Evolutionary conservation across 2,888 invertebrate genomes (phyloP), one percentile per base, ranked within the genome.

Genomic region (Trachelus troglodyta): DNA sequence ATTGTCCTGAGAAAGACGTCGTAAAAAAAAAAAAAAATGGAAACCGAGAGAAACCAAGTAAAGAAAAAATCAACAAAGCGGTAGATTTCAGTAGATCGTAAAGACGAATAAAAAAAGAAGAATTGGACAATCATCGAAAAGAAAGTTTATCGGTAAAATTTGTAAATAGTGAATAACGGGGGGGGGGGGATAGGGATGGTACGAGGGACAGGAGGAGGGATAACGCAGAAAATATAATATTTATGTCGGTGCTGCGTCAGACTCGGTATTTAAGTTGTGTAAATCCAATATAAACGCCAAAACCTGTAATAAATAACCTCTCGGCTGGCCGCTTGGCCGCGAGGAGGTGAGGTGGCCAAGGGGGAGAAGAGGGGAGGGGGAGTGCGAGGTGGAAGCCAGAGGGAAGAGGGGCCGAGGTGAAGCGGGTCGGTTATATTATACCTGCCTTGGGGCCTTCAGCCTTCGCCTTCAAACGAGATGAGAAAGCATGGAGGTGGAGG

Each of bases 271-370:
- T 90, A 89, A 90, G 89, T 90, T 90, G 90, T 89, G 90, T 89
- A 90, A 90, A 90, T 89, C 90, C 90, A 90, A 90, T 90, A 90
- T 90, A 90, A 90, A 89, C 88, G 89, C 88, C 89, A 88, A 88
- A 88, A 88, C 88, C 88, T 83, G 88, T 87, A 90, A 90, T 90
- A 90, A 90, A 90, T 90, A 90, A 90, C 87, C 86, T 86, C 88
- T 87, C 83, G 85, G 86, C 84, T 85, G 86, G 86, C 80, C 81
- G 83, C 15, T 40, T 40, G 40, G 40, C 15, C 40, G 40, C 4
- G 6, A 40, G 15, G 40, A 40, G 40, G 40, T 40, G 40, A 40
- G 82, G 80, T 73, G 73, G 77, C 69, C 76, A 4, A 6, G 71
- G 73, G 56, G 40, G 0, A 3, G 33, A 3, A 3, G 37, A 11